Evolutionary conservation across 2,888 invertebrate species (phyloP), one percentile per base, ranked within the genome.

Genomic region (Drosophila basisetae): DNA sequence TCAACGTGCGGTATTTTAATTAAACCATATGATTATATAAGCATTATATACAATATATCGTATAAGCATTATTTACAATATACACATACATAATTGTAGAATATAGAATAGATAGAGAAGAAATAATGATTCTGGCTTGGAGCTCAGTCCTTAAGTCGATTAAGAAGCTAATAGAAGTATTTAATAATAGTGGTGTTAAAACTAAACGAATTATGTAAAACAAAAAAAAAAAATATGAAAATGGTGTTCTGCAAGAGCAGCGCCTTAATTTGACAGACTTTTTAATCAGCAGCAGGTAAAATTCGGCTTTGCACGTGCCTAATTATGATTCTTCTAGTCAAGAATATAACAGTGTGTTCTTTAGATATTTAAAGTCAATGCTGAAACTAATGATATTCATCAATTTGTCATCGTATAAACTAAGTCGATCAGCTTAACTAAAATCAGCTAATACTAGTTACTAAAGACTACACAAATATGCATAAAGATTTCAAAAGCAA

Each of bases 401-500:
- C 2, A 35, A 55, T 28, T 25, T 25, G 18, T 4, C 16, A 37
- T 25, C 39, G 10, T 16, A 2, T 43, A 33, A 25, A 18, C 2
- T 37, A 28, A 50, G 39, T 31, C 25, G 28, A 28, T 39, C 10
- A 16, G 25, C 18, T 47, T 25, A 49, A 13, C 43, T 47, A 47
- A 47, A 47, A 47, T 31, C n/a, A 39, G 33, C 33, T 49, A 13
- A 43, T 47, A 43, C 7, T 2, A 28, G 66, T 61, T 53, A 33
- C 33, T 63, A 63, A 71, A 52, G 28, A 59, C 30, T 41, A 41
- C 1, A 28, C 25, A 4, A 63, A 56, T 43, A 18, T 47, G 35
- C 7, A 49, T 31, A 33, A n/a, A 54, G 28, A 65, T 67, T 61
- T 54, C 64, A 50, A 65, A 65, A 76, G 33, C 47, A 53, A 33